Conservation (phyloP, 2,888 invertebrate genomes). For the Peribatodes rhomboidaria region DNA sequence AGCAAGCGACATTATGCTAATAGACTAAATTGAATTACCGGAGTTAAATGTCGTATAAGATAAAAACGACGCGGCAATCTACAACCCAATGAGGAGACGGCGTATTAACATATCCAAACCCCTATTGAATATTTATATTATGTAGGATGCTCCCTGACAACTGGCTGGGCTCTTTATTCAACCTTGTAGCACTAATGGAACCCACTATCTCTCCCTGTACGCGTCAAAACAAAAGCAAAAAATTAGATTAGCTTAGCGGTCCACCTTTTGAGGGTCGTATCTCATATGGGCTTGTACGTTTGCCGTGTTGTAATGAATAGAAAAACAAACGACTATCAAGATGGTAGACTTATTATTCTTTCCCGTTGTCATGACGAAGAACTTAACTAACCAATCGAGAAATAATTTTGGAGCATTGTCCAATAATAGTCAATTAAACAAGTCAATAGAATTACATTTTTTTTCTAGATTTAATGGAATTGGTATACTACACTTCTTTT, state of each 20-base stretch:
- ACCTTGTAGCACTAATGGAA: conserved; percentile 80
- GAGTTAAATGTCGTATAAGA: conserved; percentile 87
- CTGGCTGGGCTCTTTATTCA: conserved; percentile 72
- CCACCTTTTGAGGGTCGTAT: conserved; percentile 36
- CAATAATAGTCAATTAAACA: no score
- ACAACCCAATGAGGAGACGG: conserved; percentile 84
- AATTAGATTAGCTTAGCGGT: conserved; percentile 47
- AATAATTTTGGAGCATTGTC: no score
- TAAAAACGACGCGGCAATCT: conserved; percentile 86
- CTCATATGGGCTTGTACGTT: not conserved
- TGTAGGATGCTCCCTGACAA: conserved; percentile 57
- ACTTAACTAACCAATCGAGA: not conserved
- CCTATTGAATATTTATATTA: conserved; percentile 85
- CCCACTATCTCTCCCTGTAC: conserved; percentile 72
- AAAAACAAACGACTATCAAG: not conserved
- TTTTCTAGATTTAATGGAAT: no score
- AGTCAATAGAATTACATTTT: no score
- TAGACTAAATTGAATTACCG: conserved; percentile 86
- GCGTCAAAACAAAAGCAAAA: conserved; percentile 73
- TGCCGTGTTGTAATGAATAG: not conserved
- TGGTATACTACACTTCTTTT: no score
- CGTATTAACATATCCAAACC: conserved; percentile 84
- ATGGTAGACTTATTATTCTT: not conserved
- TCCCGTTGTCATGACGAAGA: not conserved
- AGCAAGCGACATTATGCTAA: conserved; percentile 83